phyloP scores from a whole-genome alignment of 1,140 invertebrate genomes.

The Nylanderia fulva region DNA sequence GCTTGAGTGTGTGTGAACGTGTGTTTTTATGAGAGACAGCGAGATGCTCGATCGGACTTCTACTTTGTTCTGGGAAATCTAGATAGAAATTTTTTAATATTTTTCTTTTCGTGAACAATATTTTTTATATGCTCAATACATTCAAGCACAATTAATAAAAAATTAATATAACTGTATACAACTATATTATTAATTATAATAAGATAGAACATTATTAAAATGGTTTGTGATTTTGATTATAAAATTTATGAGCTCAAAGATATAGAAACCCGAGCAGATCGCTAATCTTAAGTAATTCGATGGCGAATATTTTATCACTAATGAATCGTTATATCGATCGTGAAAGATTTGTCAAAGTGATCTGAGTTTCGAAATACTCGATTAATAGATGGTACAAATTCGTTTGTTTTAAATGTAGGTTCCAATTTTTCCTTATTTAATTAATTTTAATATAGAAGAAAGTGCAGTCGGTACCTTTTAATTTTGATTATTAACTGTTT shows the following conservation, averaged over 20 bases:
- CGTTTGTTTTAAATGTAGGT: background rate
- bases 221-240: slow-evolving; percentile 21
- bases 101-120: background rate
- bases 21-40: slow-evolving; percentile 1
- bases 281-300: background rate
- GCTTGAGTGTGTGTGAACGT: background rate
- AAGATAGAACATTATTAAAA: background rate
- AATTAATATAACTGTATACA: slow-evolving; percentile 7
- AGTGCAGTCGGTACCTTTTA: slow-evolving; percentile 4
- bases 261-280: slow-evolving; percentile 1
- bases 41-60: slow-evolving; percentile 32
- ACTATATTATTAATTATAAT: slow-evolving; percentile 20
- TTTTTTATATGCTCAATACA: background rate
- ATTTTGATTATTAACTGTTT: background rate
- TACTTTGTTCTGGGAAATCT: background rate
- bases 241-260: slow-evolving; percentile 2
- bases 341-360: background rate
- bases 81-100: background rate
- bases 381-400: background rate
- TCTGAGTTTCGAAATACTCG: background rate
- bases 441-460: background rate
- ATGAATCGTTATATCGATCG: background rate
- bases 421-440: background rate
- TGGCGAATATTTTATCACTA: background rate
- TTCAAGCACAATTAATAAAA: slow-evolving; percentile 13